phyloP scores from a whole-genome alignment of 2,113 vertebrate genomes.

The Catharus bicknelli region DNA sequence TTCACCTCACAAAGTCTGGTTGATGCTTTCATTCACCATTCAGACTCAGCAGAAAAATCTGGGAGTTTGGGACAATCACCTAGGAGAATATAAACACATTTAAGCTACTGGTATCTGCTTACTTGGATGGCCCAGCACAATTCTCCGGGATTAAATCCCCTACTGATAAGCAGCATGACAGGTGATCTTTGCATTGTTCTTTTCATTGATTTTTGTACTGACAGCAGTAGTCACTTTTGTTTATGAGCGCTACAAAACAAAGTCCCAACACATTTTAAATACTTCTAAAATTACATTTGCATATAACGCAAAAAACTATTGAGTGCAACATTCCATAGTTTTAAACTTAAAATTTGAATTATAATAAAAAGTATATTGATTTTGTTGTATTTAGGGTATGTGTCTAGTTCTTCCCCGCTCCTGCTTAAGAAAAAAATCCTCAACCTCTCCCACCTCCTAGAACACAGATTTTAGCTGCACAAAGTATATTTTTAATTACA shows the following conservation, averaged over 20 bases:
- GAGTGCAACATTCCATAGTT: not conserved
- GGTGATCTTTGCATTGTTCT: not conserved
- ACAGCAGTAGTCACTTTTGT: not conserved
- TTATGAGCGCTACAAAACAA: not conserved
- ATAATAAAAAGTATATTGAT: not conserved
- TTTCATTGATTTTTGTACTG: not conserved
- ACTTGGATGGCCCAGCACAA: not conserved
- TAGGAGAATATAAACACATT: not conserved
- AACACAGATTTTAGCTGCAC: not conserved
- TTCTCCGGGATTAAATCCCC: not conserved
- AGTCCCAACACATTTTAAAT: not conserved
- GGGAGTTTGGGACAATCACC: not conserved
- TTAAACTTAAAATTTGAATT: not conserved
- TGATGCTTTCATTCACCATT: not conserved
- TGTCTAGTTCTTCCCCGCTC: not conserved
- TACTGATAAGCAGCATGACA: not conserved
- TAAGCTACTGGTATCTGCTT: not conserved
- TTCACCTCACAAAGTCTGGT: not conserved
- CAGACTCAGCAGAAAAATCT: not conserved
- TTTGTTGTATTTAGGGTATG: not conserved
- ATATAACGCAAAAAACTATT: not conserved
- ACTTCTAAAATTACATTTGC: not conserved
- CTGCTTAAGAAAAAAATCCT: not conserved
- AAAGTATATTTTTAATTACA: not conserved
- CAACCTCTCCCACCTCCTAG: not conserved